Evolutionary conservation across 2,797 vertebrate genomes (phyloP).

Genomic region (Macropodus opercularis): DNA sequence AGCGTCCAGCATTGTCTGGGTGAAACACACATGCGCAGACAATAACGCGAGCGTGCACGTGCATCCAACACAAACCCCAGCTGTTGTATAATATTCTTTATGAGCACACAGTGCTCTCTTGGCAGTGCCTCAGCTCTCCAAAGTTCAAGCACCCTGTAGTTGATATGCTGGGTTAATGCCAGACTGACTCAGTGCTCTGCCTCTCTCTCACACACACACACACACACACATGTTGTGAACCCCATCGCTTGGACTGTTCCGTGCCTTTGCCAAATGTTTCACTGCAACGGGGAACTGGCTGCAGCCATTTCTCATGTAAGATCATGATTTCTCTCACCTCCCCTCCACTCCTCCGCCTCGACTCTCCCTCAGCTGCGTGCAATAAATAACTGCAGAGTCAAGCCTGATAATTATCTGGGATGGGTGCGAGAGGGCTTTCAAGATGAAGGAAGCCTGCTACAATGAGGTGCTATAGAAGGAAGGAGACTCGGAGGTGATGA

Average conservation of each 20-base stretch:
- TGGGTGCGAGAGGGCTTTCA: conserved; percentile 42
- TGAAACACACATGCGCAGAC: conserved; percentile 12
- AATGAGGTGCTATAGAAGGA: conserved; percentile 26
- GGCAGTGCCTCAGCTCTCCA: conserved; percentile 48
- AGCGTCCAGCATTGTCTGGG: conserved; percentile 32
- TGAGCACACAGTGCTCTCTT: conserved; percentile 62
- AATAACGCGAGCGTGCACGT: conserved; percentile 17
- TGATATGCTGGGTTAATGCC: conserved; percentile 62
- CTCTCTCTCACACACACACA: conserved; percentile 15
- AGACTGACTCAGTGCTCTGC: conserved; percentile 36
- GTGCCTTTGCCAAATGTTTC: conserved; percentile 70
- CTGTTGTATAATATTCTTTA: conserved; percentile 65
- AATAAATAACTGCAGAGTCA: conserved; percentile 59
- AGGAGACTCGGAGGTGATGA: conserved; percentile 36
- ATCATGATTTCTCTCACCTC: conserved; percentile 59
- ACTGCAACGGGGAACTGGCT: conserved; percentile 58
- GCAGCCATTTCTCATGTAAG: conserved; percentile 59
- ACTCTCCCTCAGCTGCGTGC: conserved; percentile 32
- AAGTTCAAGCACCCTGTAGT: conserved; percentile 65
- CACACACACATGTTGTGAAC: conserved; percentile 22
- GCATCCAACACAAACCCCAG: conserved; percentile 50
- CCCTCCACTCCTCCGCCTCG: conserved; percentile 33
- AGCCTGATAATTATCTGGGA: conserved; percentile 57
- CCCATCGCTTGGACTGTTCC: conserved; percentile 48
- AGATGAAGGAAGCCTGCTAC: conserved; percentile 44